phyloP scores from a whole-genome alignment of 1,140 invertebrate species.

The Drosophila takahashii region DNA sequence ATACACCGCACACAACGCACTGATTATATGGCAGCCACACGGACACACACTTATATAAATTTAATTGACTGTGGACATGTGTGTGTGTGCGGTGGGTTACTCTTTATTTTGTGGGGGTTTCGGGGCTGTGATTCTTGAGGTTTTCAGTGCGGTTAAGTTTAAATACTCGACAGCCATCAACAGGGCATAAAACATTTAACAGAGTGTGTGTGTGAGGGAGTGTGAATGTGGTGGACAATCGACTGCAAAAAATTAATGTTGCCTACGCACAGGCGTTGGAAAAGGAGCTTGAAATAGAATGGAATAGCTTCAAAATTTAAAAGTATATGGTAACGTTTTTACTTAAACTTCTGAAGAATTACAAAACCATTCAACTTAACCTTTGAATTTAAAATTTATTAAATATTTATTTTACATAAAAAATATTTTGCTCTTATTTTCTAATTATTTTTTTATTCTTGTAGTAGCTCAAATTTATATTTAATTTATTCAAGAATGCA shows the following conservation, averaged over 20 bases:
- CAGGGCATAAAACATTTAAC: conserved; percentile 82
- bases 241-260: conserved; percentile 54
- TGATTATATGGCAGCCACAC: conserved; percentile 67
- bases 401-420: too few species aligned
- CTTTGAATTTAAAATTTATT: too few species aligned
- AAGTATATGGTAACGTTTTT: too few species aligned
- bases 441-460: too few species aligned
- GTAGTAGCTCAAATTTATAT: too few species aligned
- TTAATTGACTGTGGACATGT: conserved; percentile 81
- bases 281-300: not conserved
- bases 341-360: too few species aligned
- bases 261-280: conserved; percentile 53
- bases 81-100: conserved; percentile 29
- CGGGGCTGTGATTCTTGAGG: conserved; percentile 76
- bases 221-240: conserved; percentile 32
- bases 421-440: too few species aligned
- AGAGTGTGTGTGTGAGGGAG: conserved; percentile 27
- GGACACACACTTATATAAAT: conserved; percentile 57
- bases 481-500: too few species aligned
- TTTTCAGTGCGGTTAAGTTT: conserved; percentile 77
- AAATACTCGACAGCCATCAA: conserved; percentile 81
- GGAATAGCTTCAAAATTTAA: too few species aligned
- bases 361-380: too few species aligned
- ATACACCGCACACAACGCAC: conserved; percentile 41
- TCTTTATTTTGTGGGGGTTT: conserved; percentile 47